Evolutionary conservation across 1,140 invertebrate species (phyloP).

Genomic region (Camponotus vicinus): DNA sequence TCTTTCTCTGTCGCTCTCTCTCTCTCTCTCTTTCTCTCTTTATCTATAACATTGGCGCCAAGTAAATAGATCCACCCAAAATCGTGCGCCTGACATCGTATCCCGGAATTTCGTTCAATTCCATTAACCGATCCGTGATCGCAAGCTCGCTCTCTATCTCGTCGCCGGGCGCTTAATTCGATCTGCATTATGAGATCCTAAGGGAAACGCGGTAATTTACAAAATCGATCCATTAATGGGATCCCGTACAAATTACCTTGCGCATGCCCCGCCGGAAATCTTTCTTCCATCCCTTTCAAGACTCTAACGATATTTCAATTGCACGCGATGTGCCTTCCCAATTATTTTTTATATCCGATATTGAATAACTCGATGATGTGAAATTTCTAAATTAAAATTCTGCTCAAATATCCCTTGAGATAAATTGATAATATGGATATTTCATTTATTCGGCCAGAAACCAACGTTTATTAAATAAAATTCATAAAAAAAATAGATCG

Average conservation of each 20-base stretch:
- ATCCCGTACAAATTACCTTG: constrained; percentile 2
- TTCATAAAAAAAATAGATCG: background rate
- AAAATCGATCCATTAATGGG: constrained; percentile 34
- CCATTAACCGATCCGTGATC: constrained; percentile 48
- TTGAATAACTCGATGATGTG: background rate
- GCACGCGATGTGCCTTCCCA: background rate
- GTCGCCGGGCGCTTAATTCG: constrained; percentile 6
- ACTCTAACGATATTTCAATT: constrained; percentile 6
- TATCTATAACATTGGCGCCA: constrained; percentile 29
- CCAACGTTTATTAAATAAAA: no score
- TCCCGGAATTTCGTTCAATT: constrained; percentile 58
- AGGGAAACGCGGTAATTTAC: constrained; percentile 53
- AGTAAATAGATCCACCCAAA: background rate
- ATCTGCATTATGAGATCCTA: constrained; percentile 37
- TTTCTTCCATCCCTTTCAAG: background rate
- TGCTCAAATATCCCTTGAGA: background rate
- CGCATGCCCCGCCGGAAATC: background rate
- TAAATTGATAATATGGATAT: background rate
- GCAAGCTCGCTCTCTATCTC: constrained; percentile 9
- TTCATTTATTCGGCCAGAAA: background rate
- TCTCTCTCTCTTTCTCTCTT: background rate
- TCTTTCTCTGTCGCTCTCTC: no score
- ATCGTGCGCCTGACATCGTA: constrained; percentile 16
- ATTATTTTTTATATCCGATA: background rate
- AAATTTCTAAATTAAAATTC: constrained; percentile 3